Percentiles rank a stretch among this genome's conserved stretches.
phyloP scores from a whole-genome alignment of 2,888 invertebrate genomes.

The Arge pagana region DNA sequence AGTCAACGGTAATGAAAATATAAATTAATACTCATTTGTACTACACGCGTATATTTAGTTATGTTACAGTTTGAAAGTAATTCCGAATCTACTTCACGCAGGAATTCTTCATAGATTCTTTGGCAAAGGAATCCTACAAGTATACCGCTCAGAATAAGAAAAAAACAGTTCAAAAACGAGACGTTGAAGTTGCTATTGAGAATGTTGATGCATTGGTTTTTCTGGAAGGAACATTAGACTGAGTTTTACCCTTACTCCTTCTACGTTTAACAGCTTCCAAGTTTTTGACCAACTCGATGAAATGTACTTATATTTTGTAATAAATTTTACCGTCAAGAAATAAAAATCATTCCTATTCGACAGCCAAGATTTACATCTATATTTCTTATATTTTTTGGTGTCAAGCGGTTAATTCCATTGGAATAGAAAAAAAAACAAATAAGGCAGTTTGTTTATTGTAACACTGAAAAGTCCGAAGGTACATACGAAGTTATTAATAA shows the following conservation, averaged over 20 bases:
- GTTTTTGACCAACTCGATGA: slow-evolving; percentile 7
- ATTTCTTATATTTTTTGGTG: neutral
- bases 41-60: too few species aligned
- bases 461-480: slow-evolving; percentile 12
- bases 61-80: too few species aligned
- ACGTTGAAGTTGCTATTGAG: slow-evolving; percentile 79
- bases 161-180: slow-evolving; percentile 81
- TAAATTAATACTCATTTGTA: slow-evolving; percentile 16
- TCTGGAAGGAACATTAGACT: slow-evolving; percentile 81
- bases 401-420: neutral
- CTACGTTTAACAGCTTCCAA: slow-evolving; percentile 1
- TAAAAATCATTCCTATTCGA: neutral
- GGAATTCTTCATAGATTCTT: slow-evolving; percentile 84
- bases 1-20: slow-evolving; percentile 74
- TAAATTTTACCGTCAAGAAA: too few species aligned
- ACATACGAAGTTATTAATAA: slow-evolving; percentile 8
- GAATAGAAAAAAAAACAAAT: neutral
- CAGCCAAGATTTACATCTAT: neutral
- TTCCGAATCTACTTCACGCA: slow-evolving; percentile 58
- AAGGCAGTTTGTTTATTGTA: slow-evolving; percentile 3
- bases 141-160: slow-evolving; percentile 76
- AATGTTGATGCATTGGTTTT: slow-evolving; percentile 81
- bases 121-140: slow-evolving; percentile 78
- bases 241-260: slow-evolving; percentile 39
- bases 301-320: neutral